A percentile compares a stretch with the other conserved stretches of the same genome.
Conservation (phyloP, 2,113 vertebrate genomes). For the Meriones unguiculatus region DNA sequence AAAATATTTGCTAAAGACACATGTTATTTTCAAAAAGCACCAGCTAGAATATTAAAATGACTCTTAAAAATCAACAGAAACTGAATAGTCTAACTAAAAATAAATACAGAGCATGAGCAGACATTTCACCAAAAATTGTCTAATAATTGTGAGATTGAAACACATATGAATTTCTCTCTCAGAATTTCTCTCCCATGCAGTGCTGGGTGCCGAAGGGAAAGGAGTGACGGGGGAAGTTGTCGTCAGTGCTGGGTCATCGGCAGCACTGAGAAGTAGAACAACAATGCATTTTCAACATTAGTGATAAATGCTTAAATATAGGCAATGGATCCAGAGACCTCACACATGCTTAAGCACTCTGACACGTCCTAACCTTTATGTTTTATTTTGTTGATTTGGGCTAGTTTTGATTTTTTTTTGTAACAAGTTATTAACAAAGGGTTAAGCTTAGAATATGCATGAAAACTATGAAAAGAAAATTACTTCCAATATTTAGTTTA, state of each 20-base stretch:
- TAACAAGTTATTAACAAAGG: neutral
- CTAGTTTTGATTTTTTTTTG: neutral
- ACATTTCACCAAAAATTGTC: neutral
- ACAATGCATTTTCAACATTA: neutral
- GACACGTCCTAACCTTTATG: neutral
- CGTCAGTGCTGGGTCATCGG: fast-evolving
- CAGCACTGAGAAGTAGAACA: neutral
- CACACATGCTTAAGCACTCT: neutral
- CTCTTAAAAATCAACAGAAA: neutral
- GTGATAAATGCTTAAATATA: neutral
- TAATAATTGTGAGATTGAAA: neutral
- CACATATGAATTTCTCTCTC: neutral
- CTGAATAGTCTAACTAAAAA: neutral
- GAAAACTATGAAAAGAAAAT: neutral
- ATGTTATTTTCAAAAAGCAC: neutral
- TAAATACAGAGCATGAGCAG: neutral
- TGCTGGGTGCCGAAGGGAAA: neutral
- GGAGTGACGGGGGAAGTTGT: too few relatives aligned
- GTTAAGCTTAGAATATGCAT: neutral
- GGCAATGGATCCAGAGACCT: too few relatives aligned
- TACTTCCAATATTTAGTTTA: neutral
- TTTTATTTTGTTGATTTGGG: neutral
- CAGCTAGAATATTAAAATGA: neutral
- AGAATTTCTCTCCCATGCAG: too few relatives aligned
- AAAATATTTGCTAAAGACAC: neutral